phyloP scores from a whole-genome alignment of 2,113 vertebrate species.

The Pachycephala philippinensis region DNA sequence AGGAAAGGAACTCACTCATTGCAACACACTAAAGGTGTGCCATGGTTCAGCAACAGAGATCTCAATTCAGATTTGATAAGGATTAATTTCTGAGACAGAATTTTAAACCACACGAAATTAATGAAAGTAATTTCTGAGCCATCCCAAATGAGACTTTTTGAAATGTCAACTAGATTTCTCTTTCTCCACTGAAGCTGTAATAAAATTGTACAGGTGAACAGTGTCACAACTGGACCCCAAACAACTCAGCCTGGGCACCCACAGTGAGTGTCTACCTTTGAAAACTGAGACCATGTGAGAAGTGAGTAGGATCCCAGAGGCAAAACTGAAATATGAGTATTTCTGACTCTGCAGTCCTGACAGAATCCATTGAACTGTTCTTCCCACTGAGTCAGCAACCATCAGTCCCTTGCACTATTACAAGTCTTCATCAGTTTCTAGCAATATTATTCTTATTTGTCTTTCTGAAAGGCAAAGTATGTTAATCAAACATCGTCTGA shows the following conservation, averaged over 20 bases:
- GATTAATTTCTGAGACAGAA: neutral
- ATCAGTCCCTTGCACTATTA: neutral
- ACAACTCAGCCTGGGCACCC: neutral
- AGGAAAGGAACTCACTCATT: neutral
- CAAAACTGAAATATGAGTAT: neutral
- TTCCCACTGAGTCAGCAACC: neutral
- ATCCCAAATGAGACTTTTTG: neutral
- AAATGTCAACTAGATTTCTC: neutral
- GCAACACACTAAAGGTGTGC: neutral
- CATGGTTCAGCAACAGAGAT: neutral
- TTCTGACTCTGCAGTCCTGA: neutral
- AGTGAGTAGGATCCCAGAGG: neutral
- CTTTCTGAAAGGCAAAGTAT: neutral
- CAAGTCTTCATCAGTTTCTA: neutral
- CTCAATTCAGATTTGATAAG: neutral
- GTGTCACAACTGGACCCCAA: neutral
- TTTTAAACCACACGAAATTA: neutral
- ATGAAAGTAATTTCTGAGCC: neutral
- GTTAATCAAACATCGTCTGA: neutral
- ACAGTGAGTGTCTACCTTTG: neutral
- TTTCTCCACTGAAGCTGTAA: neutral
- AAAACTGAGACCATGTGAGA: neutral
- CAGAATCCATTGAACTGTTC: neutral
- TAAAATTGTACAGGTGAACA: neutral
- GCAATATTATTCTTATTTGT: neutral